Evolutionary conservation across 2,888 invertebrate species (phyloP).

Genomic region (Tridacna crocea): DNA sequence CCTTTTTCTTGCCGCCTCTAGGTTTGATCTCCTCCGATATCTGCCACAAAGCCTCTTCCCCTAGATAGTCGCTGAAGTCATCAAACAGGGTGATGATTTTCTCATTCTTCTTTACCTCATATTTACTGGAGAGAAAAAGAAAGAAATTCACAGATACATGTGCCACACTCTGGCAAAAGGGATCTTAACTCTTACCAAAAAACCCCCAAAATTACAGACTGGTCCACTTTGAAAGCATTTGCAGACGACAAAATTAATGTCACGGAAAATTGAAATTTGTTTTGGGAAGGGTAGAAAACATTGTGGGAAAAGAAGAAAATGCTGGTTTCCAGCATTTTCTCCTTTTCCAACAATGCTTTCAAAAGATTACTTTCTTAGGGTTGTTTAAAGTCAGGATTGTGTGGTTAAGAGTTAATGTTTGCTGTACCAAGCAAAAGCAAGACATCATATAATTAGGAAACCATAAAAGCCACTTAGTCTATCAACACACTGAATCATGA

Average conservation of each 20-base stretch:
- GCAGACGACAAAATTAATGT: too few species aligned
- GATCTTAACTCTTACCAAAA: too few species aligned
- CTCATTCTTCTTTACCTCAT: slow-evolving; percentile 96
- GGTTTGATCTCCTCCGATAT: slow-evolving; percentile 98
- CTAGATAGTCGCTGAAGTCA: slow-evolving; percentile 97
- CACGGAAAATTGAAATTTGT: too few species aligned
- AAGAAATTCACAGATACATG: not conserved
- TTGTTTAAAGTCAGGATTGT: too few species aligned
- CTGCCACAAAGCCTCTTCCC: slow-evolving; percentile 99
- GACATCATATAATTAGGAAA: too few species aligned
- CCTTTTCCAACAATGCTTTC: not conserved
- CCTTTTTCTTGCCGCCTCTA: slow-evolving; percentile 85
- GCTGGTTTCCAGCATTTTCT: not conserved
- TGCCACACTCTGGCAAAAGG: too few species aligned
- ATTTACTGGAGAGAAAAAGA: slow-evolving; percentile 69
- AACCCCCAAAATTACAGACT: too few species aligned
- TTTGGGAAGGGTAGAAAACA: not conserved
- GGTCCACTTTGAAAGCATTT: too few species aligned
- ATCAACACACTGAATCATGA: too few species aligned
- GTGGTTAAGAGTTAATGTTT: too few species aligned
- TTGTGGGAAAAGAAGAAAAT: not conserved
- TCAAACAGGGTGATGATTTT: slow-evolving; percentile 97
- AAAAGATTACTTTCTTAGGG: not conserved
- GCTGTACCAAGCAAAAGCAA: too few species aligned
- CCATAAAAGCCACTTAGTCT: too few species aligned